Evolutionary conservation across 1,140 invertebrate genomes (phyloP).

Genomic region (Calephelis nemesis): DNA sequence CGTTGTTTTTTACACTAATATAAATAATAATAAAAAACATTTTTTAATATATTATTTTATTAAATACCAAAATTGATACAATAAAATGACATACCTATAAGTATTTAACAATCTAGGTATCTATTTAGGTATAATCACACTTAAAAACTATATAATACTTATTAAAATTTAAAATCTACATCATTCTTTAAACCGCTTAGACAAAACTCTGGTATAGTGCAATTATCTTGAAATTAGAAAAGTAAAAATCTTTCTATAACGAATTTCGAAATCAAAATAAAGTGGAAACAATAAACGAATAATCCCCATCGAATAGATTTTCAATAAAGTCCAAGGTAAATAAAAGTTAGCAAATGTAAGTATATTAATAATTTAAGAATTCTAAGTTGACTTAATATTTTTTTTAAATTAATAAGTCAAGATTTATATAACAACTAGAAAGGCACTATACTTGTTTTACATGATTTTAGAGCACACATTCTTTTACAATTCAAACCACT

Average conservation of each 20-base stretch:
- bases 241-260: neutral
- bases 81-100: slow-evolving; percentile 56
- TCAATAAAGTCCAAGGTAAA: neutral
- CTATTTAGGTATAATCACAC: slow-evolving; percentile 38
- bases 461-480: slow-evolving; percentile 34
- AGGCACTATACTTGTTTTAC: slow-evolving; percentile 69
- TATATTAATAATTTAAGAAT: neutral
- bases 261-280: no score
- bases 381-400: neutral
- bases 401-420: neutral
- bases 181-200: neutral
- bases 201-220: neutral
- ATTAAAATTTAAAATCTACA: neutral
- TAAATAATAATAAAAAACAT: slow-evolving; percentile 11
- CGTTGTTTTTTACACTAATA: no score
- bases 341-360: neutral
- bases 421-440: slow-evolving; percentile 45
- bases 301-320: neutral
- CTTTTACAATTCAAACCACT: neutral
- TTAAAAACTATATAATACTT: slow-evolving; percentile 26
- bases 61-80: slow-evolving; percentile 61
- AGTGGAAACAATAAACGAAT: no score
- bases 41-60: slow-evolving; percentile 43
- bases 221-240: neutral
- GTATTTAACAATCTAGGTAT: slow-evolving; percentile 42